Evolutionary conservation across 2,888 invertebrate genomes (phyloP), one percentile per base, ranked within the genome.

Genomic region (Fissipunctia ypsillon): DNA sequence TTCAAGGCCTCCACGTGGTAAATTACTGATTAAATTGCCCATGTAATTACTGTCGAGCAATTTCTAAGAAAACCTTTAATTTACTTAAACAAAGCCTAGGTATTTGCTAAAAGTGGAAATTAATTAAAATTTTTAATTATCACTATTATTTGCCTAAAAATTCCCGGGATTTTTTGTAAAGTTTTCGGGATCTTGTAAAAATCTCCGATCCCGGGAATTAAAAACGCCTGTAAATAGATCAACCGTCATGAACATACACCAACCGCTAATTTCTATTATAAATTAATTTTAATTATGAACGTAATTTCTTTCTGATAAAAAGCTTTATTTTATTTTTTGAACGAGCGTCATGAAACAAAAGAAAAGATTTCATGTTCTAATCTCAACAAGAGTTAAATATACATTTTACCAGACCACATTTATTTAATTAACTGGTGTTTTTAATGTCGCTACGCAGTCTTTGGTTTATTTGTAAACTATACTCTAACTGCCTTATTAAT

Each of bases 21-120:
- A 43, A 41, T 59, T 83, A 80, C 83, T 67, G 74, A 79, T 77
- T 82, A 61, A 63, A 59, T 69, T 57, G 14, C 35, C 22, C 14
- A 60, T 22, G 38, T 67, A 69, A 69, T 69, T 65, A 59, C 48
- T 43, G 19, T 38, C 31, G 43, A 60, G 31, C 22, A 22, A 56
- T 43, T 50, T 43, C 54, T 63, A 63, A 59, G 68, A 66, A 57
- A 67, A 59, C 28, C 57, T 50, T 65, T 31, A 5, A 60, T 43
- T 73, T 31, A 19, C 28, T 43, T 41, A 1, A 52, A n/a, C 38
- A 22, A 28, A 48, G 16, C 19, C 19, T 35, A 67, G 3, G 0
- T 22, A 69, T 61, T 9, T 59, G 1, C 31, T 48, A 56, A 43
- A 43, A 73, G 7, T n/a, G 3, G 22, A 12, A 10, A 60, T 56